These are phyloP conservation scores for Amniataba percoides DNA, from an alignment of 2,797 vertebrate species.

Conservation along the genomic window DNA sequence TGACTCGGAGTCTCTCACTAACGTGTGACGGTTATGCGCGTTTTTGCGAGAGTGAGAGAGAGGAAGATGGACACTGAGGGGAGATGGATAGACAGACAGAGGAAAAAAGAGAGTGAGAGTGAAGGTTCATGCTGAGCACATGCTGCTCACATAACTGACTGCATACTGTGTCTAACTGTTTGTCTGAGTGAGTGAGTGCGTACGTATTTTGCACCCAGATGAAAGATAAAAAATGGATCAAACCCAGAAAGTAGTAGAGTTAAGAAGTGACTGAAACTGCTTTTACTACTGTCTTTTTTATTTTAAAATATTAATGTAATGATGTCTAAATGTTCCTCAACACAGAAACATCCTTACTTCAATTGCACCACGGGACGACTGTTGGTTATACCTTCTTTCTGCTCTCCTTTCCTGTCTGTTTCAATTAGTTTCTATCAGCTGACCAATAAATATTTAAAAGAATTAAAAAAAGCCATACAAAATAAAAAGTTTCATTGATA, in stretches of 20 bases:
- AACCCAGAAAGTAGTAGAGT: conserved; percentile 13
- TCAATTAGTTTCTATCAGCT: neutral
- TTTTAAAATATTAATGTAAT: neutral
- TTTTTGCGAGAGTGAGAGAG: conserved; percentile 27
- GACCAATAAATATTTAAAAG: conserved; percentile 3
- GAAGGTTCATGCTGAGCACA: conserved; percentile 73
- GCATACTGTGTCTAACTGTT: conserved; percentile 58
- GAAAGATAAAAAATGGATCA: conserved; percentile 19
- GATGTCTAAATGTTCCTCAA: conserved; percentile 6
- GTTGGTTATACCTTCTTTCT: neutral
- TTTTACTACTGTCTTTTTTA: neutral
- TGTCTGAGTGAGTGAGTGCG: conserved; percentile 44
- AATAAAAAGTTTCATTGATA: neutral
- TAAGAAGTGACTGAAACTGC: neutral
- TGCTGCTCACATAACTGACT: conserved; percentile 66
- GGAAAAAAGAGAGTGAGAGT: conserved; percentile 54
- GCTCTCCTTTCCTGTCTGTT: neutral
- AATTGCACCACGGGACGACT: neutral
- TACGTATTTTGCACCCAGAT: conserved; percentile 29
- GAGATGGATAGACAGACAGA: conserved; percentile 65
- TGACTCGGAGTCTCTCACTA: conserved; percentile 53
- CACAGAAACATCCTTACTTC: neutral
- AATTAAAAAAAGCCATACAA: neutral
- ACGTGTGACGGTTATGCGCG: conserved; percentile 29
- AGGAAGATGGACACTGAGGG: conserved; percentile 49